phyloP scores from a whole-genome alignment of 2,888 invertebrate genomes.

The Corbicula japonica region DNA sequence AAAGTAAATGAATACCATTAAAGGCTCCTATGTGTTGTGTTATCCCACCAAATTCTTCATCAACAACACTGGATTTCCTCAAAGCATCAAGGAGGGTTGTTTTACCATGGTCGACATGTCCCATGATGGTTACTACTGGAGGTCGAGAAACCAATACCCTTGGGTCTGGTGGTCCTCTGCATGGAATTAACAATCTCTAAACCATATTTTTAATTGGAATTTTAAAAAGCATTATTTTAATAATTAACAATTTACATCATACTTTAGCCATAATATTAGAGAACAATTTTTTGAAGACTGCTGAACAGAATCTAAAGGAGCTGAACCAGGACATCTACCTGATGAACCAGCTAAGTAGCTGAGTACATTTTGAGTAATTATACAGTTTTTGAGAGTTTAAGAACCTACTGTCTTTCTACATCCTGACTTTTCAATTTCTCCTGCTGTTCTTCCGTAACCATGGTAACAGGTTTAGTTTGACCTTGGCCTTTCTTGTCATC shows the following conservation, averaged over 20 bases:
- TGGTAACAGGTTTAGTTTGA: neutral
- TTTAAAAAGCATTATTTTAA: too few relatives aligned
- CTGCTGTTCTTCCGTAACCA: neutral
- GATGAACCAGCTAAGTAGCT: too few relatives aligned
- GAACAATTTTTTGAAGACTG: too few relatives aligned
- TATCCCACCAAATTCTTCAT: conserved; percentile 98
- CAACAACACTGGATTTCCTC: conserved; percentile 94
- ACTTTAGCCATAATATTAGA: too few relatives aligned
- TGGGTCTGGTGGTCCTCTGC: conserved; percentile 16
- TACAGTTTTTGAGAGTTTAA: too few relatives aligned
- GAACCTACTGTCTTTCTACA: conserved; percentile 34
- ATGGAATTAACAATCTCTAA: neutral
- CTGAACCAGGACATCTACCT: too few relatives aligned
- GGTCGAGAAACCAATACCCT: conserved; percentile 90
- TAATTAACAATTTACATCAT: neutral
- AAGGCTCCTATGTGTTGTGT: conserved; percentile 99
- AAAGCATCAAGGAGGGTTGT: conserved; percentile 97
- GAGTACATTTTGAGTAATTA: too few relatives aligned
- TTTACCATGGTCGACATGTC: conserved; percentile 99
- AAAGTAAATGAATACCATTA: too few relatives aligned
- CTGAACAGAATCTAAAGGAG: too few relatives aligned
- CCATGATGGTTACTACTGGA: conserved; percentile 99
- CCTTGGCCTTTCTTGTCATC: conserved; percentile 13
- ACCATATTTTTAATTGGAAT: too few relatives aligned
- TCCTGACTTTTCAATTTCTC: neutral